Base-by-base conservation (phyloP, 2,113 vertebrate species). In the Picathartes gymnocephalus region DNA sequence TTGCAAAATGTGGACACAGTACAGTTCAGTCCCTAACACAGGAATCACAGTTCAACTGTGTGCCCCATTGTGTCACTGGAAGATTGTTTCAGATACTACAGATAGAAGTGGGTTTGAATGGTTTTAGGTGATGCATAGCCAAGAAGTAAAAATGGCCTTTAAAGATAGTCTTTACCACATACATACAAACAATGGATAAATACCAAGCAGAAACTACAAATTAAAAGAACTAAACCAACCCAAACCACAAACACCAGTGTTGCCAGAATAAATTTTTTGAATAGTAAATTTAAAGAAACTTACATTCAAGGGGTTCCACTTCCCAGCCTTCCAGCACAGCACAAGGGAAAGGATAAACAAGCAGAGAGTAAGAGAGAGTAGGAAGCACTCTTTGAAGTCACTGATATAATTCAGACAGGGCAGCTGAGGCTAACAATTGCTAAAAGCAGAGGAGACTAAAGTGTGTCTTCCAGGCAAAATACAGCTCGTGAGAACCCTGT, bases 261-360 rank as follows among this genome's bases (percentile, higher is more conserved):
- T 57, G 14, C 6, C 48, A 81, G 48, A 90, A 83, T 40, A 56
- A 40, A 56, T 61, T 11, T 95, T 93, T 81, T 45, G 20, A n/a
- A 71, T 17, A 92, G 53, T 42, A 81, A 78, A 92, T 48, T 21
- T 51, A 71, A 93, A 94, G 81, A 74, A 95, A 99, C 99, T 99
- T 98, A 99, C 99, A 95, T 99, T 98, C 98, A 99, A 98, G 79
- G 99, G 99, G 98, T 99, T 99, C 99, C 99, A 99, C 96, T 99
- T 99, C 82, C 99, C 99, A 97, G 98, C 98, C 99, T 99, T 98
- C 97, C 95, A 92, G 95, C 93, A 93, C 31, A 97, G 98, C 98
- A 98, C 86, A 97, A 97, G 81, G 82, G 82, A 98, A 97, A 98
- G 94, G 97, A 97, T 69, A 98, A 97, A 98, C 60, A 98, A 94